These are phyloP conservation scores for Sardina pilchardus DNA, from an alignment of 2,113 vertebrate species.

Conservation along the genomic window DNA sequence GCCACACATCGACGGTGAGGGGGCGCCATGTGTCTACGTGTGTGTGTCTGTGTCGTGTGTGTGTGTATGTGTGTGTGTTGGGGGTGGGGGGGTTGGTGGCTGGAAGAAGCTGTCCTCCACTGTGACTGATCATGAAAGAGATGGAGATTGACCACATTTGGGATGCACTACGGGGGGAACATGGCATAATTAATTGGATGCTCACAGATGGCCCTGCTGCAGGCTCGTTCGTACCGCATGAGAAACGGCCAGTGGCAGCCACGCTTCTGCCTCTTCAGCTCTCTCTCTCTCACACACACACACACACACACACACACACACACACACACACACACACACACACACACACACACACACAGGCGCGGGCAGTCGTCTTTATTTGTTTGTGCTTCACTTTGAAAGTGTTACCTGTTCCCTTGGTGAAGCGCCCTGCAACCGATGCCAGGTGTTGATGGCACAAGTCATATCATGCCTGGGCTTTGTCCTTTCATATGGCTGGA, in stretches of 20 bases:
- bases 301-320: too few relatives aligned
- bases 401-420: not conserved
- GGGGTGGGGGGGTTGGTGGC: not conserved
- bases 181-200: not conserved
- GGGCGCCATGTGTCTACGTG: not conserved
- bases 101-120: not conserved
- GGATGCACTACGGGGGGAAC: not conserved
- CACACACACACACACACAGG: not conserved
- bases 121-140: not conserved
- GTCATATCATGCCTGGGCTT: not conserved
- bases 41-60: not conserved
- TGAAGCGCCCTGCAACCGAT: not conserved
- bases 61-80: not conserved
- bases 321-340: too few relatives aligned
- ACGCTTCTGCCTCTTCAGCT: not conserved
- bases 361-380: not conserved
- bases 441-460: not conserved
- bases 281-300: not conserved
- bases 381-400: not conserved
- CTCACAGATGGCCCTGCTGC: not conserved
- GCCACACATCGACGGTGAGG: constrained; percentile 80
- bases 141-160: not conserved
- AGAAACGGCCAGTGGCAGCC: not conserved
- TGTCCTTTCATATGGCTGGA: not conserved
- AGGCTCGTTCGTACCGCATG: not conserved